Evolutionary conservation across 2,888 invertebrate genomes (phyloP).

Genomic region (Keiferia lycopersicella): DNA sequence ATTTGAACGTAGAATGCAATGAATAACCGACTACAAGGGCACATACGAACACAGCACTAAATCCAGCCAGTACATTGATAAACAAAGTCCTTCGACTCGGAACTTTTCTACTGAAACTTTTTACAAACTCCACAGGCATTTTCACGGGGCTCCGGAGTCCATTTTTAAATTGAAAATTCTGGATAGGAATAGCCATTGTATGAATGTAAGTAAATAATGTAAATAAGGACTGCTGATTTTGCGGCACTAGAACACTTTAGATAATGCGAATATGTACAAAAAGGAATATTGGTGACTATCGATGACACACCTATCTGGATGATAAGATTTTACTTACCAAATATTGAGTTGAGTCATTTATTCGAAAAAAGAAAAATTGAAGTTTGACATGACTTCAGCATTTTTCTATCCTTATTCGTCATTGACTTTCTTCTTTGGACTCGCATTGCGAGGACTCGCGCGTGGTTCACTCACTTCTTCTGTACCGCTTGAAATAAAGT

Average conservation of each 20-base stretch:
- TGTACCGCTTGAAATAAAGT: too few relatives aligned
- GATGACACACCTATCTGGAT: background rate
- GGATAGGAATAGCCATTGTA: constrained; percentile 42
- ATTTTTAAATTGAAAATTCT: background rate
- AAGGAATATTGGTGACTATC: background rate
- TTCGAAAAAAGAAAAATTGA: too few relatives aligned
- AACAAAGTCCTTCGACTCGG: background rate
- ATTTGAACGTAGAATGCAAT: background rate
- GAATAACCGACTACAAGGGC: background rate
- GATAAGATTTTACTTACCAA: background rate
- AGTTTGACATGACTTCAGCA: too few relatives aligned
- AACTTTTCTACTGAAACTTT: background rate
- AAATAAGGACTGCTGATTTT: background rate
- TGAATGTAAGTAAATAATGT: constrained; percentile 31
- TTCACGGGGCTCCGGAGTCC: background rate
- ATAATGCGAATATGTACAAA: background rate
- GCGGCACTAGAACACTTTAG: background rate
- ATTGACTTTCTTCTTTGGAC: too few relatives aligned
- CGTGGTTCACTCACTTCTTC: too few relatives aligned
- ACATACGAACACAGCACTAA: background rate
- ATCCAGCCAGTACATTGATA: background rate
- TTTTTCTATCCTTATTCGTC: too few relatives aligned
- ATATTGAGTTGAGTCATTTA: too few relatives aligned
- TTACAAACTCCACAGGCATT: background rate
- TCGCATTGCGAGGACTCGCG: too few relatives aligned